A percentile compares a stretch with the other conserved stretches of the same genome.
These are phyloP conservation scores for Eupeodes corollae DNA, from an alignment of 1,140 invertebrate species.

Conservation along the genomic window DNA sequence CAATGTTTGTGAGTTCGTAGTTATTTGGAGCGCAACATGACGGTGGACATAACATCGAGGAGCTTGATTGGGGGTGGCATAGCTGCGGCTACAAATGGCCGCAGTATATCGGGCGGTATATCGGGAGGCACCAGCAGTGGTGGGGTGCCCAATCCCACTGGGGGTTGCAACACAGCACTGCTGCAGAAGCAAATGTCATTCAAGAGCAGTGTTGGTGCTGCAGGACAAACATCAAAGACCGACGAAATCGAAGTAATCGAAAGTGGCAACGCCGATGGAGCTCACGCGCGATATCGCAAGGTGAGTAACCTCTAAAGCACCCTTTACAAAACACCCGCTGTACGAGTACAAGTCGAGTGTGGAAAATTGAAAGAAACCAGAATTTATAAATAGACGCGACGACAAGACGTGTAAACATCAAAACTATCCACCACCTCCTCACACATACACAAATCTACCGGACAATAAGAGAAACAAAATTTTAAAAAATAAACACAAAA, in stretches of 20 bases:
- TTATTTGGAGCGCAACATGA: no score
- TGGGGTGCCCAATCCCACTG: slow-evolving; percentile 27
- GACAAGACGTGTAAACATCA: no score
- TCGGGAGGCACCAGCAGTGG: slow-evolving; percentile 18
- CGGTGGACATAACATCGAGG: no score
- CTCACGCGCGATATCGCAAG: slow-evolving; percentile 25
- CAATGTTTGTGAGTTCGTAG: no score
- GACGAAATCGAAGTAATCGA: slow-evolving; percentile 32
- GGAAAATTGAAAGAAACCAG: background rate
- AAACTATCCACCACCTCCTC: no score
- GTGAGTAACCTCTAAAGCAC: slow-evolving; percentile 7
- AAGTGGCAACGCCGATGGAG: slow-evolving; percentile 20
- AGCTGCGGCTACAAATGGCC: no score
- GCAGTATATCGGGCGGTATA: slow-evolving; percentile 6
- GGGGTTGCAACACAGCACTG: slow-evolving; percentile 25
- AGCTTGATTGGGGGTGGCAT: no score
- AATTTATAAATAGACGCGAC: no score
- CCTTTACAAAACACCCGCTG: background rate
- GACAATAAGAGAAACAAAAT: no score
- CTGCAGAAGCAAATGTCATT: slow-evolving; percentile 30
- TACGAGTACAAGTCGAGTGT: background rate
- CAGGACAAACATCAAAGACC: slow-evolving; percentile 23
- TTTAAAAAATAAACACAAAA: no score
- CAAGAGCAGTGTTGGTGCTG: slow-evolving; percentile 25
- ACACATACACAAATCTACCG: no score